Conservation (phyloP, 2,888 invertebrate genomes). For the Epistrophe eligans region DNA sequence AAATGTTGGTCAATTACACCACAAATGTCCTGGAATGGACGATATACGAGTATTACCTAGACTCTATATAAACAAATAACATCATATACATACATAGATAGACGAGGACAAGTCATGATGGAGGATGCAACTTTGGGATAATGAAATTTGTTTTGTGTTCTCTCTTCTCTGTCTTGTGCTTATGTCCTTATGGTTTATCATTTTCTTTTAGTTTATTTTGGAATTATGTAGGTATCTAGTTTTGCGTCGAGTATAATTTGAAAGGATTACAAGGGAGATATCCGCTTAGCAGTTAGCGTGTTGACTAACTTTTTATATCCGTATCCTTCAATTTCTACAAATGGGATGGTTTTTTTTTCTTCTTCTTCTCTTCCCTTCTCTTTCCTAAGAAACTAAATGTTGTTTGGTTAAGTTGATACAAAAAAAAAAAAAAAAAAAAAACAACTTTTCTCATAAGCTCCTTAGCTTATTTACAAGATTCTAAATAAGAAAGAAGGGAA, state of each 20-base stretch:
- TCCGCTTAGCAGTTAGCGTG: constrained; percentile 20
- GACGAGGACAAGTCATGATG: neutral
- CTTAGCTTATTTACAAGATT: constrained; percentile 22
- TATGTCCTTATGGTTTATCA: neutral
- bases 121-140: constrained; percentile 26
- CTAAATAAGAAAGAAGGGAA: neutral
- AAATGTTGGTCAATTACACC: constrained; percentile 80
- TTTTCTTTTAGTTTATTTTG: constrained; percentile 6
- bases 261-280: constrained; percentile 40
- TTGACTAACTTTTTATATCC: neutral
- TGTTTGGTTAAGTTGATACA: neutral
- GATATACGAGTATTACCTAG: neutral
- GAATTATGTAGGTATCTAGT: neutral
- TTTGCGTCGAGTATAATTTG: constrained; percentile 43
- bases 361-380: neutral
- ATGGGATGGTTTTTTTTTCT: constrained; percentile 2
- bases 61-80: neutral
- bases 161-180: neutral
- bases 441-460: neutral
- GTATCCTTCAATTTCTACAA: constrained; percentile 31
- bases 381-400: no score
- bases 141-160: constrained; percentile 16
- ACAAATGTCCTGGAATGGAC: constrained; percentile 50
- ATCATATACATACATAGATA: no score
- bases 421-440: neutral